Percentiles rank a stretch among this genome's conserved stretches.
These are phyloP conservation scores for Amphiprion ocellaris DNA, from an alignment of 2,113 vertebrate species.

Conservation along the genomic window DNA sequence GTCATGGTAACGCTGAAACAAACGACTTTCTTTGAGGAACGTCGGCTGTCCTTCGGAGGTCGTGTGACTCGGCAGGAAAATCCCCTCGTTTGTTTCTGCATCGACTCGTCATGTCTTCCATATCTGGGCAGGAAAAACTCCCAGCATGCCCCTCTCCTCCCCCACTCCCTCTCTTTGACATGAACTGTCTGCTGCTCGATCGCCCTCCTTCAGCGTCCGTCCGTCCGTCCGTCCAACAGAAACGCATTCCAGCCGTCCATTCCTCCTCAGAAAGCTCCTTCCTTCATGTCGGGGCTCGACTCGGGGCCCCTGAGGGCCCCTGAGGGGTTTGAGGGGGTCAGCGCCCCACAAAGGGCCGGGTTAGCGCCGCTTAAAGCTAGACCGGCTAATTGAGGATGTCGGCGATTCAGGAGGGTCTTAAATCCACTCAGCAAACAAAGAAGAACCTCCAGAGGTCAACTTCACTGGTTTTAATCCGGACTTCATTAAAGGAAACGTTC, in stretches of 20 bases:
- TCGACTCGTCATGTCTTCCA: conserved; percentile 13
- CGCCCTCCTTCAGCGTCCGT: neutral
- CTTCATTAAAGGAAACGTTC: conserved; percentile 9
- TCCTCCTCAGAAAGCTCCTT: conserved; percentile 51
- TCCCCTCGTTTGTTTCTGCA: neutral
- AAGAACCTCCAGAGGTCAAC: neutral
- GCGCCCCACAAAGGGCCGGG: conserved; percentile 26
- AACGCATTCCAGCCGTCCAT: conserved; percentile 71
- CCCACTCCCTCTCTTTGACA: neutral
- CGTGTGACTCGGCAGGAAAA: neutral
- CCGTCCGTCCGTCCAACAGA: conserved; percentile 37
- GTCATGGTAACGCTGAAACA: no score
- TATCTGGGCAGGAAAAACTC: conserved; percentile 50
- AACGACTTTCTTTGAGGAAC: no score
- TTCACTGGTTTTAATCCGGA: conserved; percentile 1
- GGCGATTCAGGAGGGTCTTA: neutral
- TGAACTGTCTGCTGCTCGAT: neutral
- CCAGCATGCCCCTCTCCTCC: conserved; percentile 25
- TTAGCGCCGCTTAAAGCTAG: conserved; percentile 44
- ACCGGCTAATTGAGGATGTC: conserved; percentile 52
- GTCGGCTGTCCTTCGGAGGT: no score
- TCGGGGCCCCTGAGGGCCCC: conserved; percentile 11
- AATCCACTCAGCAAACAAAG: neutral
- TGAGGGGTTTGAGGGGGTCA: conserved; percentile 15
- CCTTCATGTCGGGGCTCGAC: conserved; percentile 56